Evolutionary conservation across 1,140 invertebrate species (phyloP), one percentile per base, ranked within the genome.

Genomic region (Bicyclus anynana): DNA sequence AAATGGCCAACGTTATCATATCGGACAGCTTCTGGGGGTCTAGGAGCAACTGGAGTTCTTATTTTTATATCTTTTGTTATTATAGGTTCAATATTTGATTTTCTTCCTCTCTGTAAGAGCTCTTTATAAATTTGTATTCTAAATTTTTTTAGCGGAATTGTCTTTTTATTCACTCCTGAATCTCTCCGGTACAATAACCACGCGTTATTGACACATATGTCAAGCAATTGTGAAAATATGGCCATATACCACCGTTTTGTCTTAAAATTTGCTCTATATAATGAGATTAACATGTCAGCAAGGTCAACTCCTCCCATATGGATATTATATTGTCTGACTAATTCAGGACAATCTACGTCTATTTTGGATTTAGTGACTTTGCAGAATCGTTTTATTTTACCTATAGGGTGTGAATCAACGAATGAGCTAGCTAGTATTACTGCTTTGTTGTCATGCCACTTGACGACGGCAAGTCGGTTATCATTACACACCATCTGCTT

Each of bases 391-490:
- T 38, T 38, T 38, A 38, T 16, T 2, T 14, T 38, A n/a, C 16
- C n/a, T 3, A 38, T 13, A 38, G 35, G 35, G 2, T 38, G 2
- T 3, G 35, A 14, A 13, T 38, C 35, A 23, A 23, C 23, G 9
- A 29, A 29, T 29, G 53, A 49, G 52, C 33, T 57, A n/a, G 56
- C 47, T 23, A 62, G 18, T 16, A 29, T 57, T 13, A 62, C 54
- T 4, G 37, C 29, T n/a, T 62, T 62, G 47, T 62, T 57, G 27
- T 62, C 60, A 29, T 53, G 33, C 72, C 72, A 77, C 18, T 60
- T 57, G 2, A 71, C 65, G 16, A 67, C 33, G 14, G 47, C 29
- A 35, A 53, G 27, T 26, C 21, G 21, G 14, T 50, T 57, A 27
- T 57, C 44, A 57, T 56, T 13, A 68, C 63, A 62, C 16, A 50